phyloP scores from a whole-genome alignment of 2,113 vertebrate genomes.

The Silurus meridionalis region DNA sequence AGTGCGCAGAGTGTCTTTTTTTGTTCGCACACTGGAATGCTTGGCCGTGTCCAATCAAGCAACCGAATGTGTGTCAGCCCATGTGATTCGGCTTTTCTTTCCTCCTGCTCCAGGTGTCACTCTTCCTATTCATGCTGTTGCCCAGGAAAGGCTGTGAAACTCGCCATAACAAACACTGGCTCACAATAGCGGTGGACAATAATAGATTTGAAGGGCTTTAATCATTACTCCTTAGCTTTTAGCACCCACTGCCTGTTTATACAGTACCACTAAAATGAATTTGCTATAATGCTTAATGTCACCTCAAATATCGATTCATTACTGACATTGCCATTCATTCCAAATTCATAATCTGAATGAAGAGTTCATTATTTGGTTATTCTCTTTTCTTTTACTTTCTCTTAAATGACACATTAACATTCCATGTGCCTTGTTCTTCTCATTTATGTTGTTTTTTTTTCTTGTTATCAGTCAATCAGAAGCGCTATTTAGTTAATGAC shows the following conservation, averaged over 20 bases:
- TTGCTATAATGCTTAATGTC: neutral
- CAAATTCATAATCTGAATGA: neutral
- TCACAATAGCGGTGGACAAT: slow-evolving; percentile 34
- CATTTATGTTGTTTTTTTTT: neutral
- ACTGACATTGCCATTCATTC: neutral
- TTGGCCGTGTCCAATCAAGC: slow-evolving; percentile 45
- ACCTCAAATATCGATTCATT: neutral
- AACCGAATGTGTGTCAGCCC: slow-evolving; percentile 40
- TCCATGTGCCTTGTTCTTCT: neutral
- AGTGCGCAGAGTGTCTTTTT: slow-evolving; percentile 40
- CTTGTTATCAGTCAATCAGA: slow-evolving; percentile 15
- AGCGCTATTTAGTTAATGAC: slow-evolving; percentile 21
- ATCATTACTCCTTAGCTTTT: slow-evolving; percentile 17
- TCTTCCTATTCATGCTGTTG: slow-evolving; percentile 25
- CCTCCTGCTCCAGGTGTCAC: slow-evolving; percentile 47
- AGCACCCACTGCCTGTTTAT: neutral
- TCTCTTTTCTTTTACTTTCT: neutral
- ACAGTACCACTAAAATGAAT: neutral
- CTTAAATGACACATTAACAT: neutral
- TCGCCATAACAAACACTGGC: slow-evolving; percentile 36
- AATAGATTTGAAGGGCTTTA: slow-evolving; percentile 18
- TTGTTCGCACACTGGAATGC: slow-evolving; percentile 47
- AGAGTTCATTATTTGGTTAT: neutral
- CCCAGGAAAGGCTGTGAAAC: slow-evolving; percentile 34
- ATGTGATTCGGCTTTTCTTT: slow-evolving; percentile 50